phyloP scores from a whole-genome alignment of 2,113 vertebrate genomes.

The Corythornis madagascariensis region DNA sequence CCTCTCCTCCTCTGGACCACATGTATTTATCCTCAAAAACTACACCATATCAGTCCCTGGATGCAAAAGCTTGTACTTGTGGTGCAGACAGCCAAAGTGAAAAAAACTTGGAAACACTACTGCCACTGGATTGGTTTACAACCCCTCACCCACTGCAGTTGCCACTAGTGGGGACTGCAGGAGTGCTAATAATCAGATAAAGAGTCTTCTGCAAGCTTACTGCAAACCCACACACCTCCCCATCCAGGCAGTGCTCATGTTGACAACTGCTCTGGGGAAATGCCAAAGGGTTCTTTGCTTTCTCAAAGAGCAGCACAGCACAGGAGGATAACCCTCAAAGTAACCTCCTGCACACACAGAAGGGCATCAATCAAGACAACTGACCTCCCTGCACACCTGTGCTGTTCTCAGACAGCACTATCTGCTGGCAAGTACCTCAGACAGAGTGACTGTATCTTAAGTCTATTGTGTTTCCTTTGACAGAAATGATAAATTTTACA shows the following conservation, averaged over 20 bases:
- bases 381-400: background rate
- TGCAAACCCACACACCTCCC: background rate
- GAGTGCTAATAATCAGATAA: accelerated
- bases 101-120: background rate
- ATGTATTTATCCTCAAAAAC: background rate
- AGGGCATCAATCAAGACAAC: background rate
- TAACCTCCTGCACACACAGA: background rate
- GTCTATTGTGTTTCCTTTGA: background rate
- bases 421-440: background rate
- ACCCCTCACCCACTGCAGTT: accelerated
- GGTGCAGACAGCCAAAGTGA: background rate
- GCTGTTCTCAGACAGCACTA: background rate
- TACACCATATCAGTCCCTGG: background rate
- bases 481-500: background rate
- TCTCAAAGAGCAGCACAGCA: background rate
- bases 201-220: background rate
- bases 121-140: background rate
- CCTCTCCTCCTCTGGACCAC: accelerated
- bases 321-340: background rate
- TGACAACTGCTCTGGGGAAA: background rate
- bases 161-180: background rate
- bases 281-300: accelerated
- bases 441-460: background rate
- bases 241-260: background rate
- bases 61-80: background rate